phyloP scores from a whole-genome alignment of 2,888 invertebrate species.

The Biston stratarius region DNA sequence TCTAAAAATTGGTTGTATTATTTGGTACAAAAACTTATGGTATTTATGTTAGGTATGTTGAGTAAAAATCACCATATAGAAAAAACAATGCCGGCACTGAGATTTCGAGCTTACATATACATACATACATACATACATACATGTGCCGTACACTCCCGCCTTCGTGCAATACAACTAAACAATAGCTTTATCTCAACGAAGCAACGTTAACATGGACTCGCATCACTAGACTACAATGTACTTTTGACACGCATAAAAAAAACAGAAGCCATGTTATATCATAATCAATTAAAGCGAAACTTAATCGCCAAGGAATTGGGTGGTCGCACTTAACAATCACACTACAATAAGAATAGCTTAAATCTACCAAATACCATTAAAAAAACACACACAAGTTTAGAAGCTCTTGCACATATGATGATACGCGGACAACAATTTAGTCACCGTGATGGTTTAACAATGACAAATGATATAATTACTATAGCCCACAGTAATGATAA shows the following conservation, averaged over 20 bases:
- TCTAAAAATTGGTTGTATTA: no score
- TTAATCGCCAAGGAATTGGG: background rate
- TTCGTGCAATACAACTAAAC: background rate
- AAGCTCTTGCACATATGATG: constrained; percentile 20
- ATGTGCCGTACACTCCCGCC: background rate
- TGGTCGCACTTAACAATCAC: constrained; percentile 5
- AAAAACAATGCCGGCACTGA: no score
- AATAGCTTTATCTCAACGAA: constrained; percentile 8
- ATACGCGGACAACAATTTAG: constrained; percentile 22
- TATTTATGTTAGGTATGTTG: no score
- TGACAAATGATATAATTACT: constrained; percentile 10
- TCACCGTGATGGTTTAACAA: constrained; percentile 15
- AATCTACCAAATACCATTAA: constrained; percentile 21
- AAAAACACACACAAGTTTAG: constrained; percentile 27
- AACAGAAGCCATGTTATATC: constrained; percentile 10
- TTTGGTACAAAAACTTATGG: no score
- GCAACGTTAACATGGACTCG: constrained; percentile 1
- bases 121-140: no score
- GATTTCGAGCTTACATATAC: no score
- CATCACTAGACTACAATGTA: background rate
- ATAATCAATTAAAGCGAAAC: constrained; percentile 4
- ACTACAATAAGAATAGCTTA: constrained; percentile 4
- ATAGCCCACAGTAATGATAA: constrained; percentile 9
- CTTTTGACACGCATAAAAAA: background rate
- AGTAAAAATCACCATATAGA: no score